Evolutionary conservation across 37 sponge, comb jelly and placozoan species (phyloP), one percentile per base, ranked within the genome.

Genomic region (Eunapius fragilis): DNA sequence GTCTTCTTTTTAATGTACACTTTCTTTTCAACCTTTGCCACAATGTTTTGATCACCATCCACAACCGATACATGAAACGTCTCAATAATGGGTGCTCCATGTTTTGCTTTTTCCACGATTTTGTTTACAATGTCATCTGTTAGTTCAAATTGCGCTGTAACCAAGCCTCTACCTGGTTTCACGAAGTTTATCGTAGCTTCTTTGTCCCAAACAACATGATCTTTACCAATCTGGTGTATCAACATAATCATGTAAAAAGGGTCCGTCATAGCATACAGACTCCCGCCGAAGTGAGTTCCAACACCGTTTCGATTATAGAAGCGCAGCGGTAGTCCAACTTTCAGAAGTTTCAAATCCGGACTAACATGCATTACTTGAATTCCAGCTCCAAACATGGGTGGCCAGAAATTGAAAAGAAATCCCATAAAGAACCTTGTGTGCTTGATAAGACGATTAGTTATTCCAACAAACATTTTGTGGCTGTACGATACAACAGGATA

Each of bases 211-310:
- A 85, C 86, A 2, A 38, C 25, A 48, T 85, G 67, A 3, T 85
- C 47, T 2, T 69, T 34, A 13, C 86, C 86, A 37, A 85, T 50
- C 24, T 58, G 32, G 69, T 69, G 17, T 0, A 85, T 35, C 2
- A 85, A 71, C 86, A 85, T 85, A 7, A 85, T 38, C 86, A 85
- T 85, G 72, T 85, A 85, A 71, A 85, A 85, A n/a, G 86, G 86
- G 76, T 85, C 86, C 14, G 86, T 78, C 86, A 85, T 85, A 2
- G 86, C 70, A 71, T 45, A 85, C 35, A 85, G 38, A 70, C 78
- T 78, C 2, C 86, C 86, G n/a, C 86, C 86, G 78, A 70, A 85
- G 31, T 85, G 86, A 24, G 71, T 78, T 31, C 86, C 86, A 0
- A 85, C 78, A 0, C 25, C 31, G 47, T 76, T 85, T 48, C 45